Evolutionary conservation across 2,797 vertebrate species (phyloP).

Genomic region (Thaleichthys pacificus): DNA sequence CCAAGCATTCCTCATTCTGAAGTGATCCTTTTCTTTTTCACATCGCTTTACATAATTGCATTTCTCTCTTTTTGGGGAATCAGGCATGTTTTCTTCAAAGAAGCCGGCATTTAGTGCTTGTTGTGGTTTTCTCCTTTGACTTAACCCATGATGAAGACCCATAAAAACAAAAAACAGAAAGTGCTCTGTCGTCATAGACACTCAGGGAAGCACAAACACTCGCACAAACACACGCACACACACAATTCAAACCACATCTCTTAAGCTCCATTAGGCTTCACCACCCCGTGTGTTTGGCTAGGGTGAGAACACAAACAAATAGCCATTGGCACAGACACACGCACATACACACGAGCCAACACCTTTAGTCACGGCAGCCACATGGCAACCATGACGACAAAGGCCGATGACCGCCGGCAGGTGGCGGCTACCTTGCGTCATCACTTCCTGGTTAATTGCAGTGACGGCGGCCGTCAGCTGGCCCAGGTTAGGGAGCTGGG

Average conservation of each 20-base stretch:
- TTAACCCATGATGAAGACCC: conserved; percentile 53
- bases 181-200: conserved; percentile 28
- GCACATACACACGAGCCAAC: conserved; percentile 4
- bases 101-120: conserved; percentile 49
- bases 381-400: background rate
- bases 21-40: conserved; percentile 50
- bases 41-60: conserved; percentile 56
- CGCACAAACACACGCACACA: conserved; percentile 17
- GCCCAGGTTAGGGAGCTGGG: background rate
- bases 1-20: conserved; percentile 44
- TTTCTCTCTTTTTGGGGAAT: conserved; percentile 33
- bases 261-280: conserved; percentile 5
- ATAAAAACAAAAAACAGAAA: conserved; percentile 43
- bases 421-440: background rate
- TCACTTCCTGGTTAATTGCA: background rate
- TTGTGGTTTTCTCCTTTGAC: conserved; percentile 58
- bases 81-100: conserved; percentile 40
- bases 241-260: conserved; percentile 23
- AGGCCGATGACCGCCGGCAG: background rate
- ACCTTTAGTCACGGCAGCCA: conserved; percentile 27
- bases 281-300: background rate
- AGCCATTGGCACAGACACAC: conserved; percentile 1
- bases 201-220: conserved; percentile 29
- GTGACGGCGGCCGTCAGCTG: background rate
- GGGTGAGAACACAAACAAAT: conserved; percentile 49